Conservation (phyloP, 1,140 invertebrate species). For the Magallana ariakensis region DNA sequence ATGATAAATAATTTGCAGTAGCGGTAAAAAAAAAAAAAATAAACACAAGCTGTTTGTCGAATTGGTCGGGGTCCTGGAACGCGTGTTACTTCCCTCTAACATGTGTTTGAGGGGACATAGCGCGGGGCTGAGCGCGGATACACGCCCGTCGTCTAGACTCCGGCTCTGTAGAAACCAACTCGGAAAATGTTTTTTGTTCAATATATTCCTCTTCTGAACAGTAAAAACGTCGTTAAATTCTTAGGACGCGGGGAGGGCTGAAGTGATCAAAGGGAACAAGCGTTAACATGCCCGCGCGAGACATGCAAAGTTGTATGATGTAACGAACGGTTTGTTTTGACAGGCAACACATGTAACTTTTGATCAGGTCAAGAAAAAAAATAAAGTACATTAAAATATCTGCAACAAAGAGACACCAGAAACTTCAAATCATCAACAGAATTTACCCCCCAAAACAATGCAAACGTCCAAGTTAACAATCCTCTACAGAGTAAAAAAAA, state of each 20-base stretch:
- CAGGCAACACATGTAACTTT: constrained; percentile 27
- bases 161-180: constrained; percentile 19
- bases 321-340: constrained; percentile 27
- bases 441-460: too few relatives aligned
- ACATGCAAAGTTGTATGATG: constrained; percentile 35
- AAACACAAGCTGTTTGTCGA: neutral
- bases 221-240: constrained; percentile 35
- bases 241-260: constrained; percentile 29
- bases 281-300: constrained; percentile 26
- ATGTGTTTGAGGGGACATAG: neutral
- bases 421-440: neutral
- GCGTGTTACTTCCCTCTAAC: constrained; percentile 21
- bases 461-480: too few relatives aligned
- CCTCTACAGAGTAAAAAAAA: too few relatives aligned
- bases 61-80: neutral
- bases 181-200: constrained; percentile 34
- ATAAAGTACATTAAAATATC: constrained; percentile 32
- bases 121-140: neutral
- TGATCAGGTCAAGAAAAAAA: constrained; percentile 34
- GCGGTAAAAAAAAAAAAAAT: too few relatives aligned
- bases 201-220: constrained; percentile 27
- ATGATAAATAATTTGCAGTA: too few relatives aligned
- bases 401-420: neutral
- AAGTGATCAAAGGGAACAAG: constrained; percentile 29
- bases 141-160: constrained; percentile 33